These are phyloP conservation scores for Drosophila varians DNA, from an alignment of 1,140 invertebrate species.

Conservation along the genomic window DNA sequence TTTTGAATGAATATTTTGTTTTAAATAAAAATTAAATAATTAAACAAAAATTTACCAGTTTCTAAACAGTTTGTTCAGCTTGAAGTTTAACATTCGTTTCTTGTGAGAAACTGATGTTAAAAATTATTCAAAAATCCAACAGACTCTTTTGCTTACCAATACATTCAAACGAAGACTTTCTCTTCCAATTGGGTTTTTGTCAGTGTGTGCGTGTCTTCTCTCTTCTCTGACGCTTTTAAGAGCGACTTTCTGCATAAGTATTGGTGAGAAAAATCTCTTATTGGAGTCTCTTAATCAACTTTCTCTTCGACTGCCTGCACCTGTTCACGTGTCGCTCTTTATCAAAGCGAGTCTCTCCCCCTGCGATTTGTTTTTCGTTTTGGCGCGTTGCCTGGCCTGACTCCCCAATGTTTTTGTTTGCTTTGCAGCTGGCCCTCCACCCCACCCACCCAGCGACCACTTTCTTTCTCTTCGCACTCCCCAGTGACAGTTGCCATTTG, in stretches of 20 bases:
- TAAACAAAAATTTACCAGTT: neutral
- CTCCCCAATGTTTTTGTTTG: constrained; percentile 57
- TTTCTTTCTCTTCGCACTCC: constrained; percentile 7
- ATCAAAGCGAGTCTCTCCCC: neutral
- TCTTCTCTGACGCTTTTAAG: constrained; percentile 61
- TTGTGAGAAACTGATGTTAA: neutral
- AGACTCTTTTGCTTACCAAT: constrained; percentile 49
- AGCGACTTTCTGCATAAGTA: constrained; percentile 37
- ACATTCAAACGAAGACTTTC: constrained; percentile 37
- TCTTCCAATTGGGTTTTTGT: constrained; percentile 26
- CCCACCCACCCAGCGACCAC: neutral
- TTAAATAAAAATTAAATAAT: neutral
- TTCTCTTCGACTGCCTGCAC: constrained; percentile 35
- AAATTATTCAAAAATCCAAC: neutral
- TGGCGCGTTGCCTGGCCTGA: constrained; percentile 15
- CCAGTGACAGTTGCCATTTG: constrained; percentile 57
- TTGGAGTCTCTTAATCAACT: constrained; percentile 27
- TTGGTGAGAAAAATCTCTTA: constrained; percentile 55
- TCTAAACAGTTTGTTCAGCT: neutral
- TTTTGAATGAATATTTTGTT: neutral
- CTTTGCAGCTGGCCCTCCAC: neutral
- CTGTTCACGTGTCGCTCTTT: constrained; percentile 58
- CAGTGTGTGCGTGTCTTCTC: constrained; percentile 53
- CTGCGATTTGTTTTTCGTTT: constrained; percentile 25
- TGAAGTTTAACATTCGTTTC: neutral